Base-by-base conservation (phyloP, 2,113 vertebrate genomes). In the Callipepla californica region DNA sequence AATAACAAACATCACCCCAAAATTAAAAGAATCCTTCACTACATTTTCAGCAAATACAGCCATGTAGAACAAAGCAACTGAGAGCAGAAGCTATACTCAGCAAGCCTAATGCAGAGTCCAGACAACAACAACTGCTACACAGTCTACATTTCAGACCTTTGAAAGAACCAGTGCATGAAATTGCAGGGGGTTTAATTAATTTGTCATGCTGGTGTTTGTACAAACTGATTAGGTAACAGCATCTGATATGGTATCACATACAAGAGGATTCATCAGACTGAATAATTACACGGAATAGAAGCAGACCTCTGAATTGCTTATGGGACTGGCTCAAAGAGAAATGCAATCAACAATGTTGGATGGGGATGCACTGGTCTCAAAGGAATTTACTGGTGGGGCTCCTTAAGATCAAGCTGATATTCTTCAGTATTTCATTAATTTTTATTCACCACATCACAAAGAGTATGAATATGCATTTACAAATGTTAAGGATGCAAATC, bases 251-350 rank as follows among this genome's bases (percentile, higher is more conserved):
- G 85, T 91, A 94, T 86, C 85, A 88, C 82, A 86, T 7, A 93
- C 61, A 57, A 95, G 85, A 93, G 65, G 51, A 92, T 81, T 94
- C 90, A 94, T 93, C 90, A 96, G 89, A 90, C 82, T 95, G 95
- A 93, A 90, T 92, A 96, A 94, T 94, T 96, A 92, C 80, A 93
- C 68, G 90, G 88, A 96, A 92, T 95, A 96, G 79, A 95, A 95
- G 85, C 95, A n/a, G 65, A 90, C 93, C 40, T 94, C 95, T 78
- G 76, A 95, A 95, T 92, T 19, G 57, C 80, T 84, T 78, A 78
- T 0, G 0, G 92, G 51, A 66, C 85, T 86, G 62, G 47, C 88
- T 93, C 61, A 72, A 85, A 96, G 76, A 86, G 82, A 93, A 94
- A 78, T 17, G 57, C 57, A 94, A 85, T 80, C 80, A 78, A 68